Conservation (phyloP, 2,797 vertebrate genomes). For the Leptodactylus fallax region DNA sequence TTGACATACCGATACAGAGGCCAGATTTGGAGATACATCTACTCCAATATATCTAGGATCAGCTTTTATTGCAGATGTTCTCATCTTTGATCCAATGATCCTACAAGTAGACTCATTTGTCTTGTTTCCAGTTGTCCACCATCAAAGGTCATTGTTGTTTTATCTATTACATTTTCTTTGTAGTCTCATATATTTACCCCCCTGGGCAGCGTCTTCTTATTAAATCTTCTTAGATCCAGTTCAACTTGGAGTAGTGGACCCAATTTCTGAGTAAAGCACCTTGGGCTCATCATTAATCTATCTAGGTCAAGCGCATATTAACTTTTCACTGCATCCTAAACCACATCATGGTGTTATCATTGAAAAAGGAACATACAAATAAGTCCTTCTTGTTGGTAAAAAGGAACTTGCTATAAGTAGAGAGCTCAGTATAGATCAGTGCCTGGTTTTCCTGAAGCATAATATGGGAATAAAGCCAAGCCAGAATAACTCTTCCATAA, state of each 20-base stretch:
- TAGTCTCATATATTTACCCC: not conserved
- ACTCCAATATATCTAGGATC: not conserved
- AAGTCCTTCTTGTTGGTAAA: no score
- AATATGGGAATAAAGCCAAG: no score
- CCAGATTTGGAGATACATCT: not conserved
- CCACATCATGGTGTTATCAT: not conserved
- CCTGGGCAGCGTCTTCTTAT: not conserved
- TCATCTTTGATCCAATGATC: not conserved
- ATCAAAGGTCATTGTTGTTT: not conserved
- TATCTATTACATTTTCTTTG: not conserved
- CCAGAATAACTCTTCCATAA: no score
- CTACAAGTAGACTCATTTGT: not conserved
- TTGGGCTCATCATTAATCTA: no score
- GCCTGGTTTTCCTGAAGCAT: no score
- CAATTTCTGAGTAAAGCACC: not conserved
- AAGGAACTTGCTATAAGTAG: no score
- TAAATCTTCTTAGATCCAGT: not conserved
- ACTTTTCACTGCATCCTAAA: not conserved
- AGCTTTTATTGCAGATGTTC: not conserved
- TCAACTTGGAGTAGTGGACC: not conserved
- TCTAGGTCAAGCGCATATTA: not conserved
- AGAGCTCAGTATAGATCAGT: no score
- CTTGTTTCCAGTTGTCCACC: not conserved
- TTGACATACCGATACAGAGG: not conserved
- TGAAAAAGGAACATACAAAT: no score